Evolutionary conservation across 2,797 vertebrate genomes (phyloP).

Genomic region (Echeneis naucrates): DNA sequence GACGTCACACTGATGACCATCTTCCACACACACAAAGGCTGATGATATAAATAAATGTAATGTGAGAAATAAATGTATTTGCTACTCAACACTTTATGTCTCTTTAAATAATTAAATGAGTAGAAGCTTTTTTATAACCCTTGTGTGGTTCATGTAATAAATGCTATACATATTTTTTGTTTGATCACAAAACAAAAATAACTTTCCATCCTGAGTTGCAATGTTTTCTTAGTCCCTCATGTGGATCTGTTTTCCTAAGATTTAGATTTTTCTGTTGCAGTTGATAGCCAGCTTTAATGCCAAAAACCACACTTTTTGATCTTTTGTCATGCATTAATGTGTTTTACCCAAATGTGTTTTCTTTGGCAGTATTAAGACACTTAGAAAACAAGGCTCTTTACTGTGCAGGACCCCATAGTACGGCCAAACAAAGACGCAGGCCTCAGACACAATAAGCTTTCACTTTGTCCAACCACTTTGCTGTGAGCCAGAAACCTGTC

Average conservation of each 20-base stretch:
- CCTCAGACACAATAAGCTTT: constrained; percentile 43
- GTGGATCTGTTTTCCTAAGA: constrained; percentile 10
- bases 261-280: constrained; percentile 23
- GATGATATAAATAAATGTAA: not conserved
- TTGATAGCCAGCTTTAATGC: not conserved
- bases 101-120: constrained; percentile 8
- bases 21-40: constrained; percentile 52
- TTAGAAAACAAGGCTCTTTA: constrained; percentile 35
- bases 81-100: not conserved
- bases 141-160: constrained; percentile 14
- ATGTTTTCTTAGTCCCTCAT: constrained; percentile 10
- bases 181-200: constrained; percentile 9
- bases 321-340: constrained; percentile 18
- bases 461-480: constrained; percentile 24
- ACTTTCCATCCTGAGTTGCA: constrained; percentile 8
- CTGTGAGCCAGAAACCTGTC: constrained; percentile 11
- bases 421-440: constrained; percentile 32
- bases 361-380: constrained; percentile 27
- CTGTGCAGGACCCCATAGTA: constrained; percentile 14
- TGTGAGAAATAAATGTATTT: not conserved
- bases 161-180: constrained; percentile 4
- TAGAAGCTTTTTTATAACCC: not conserved
- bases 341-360: constrained; percentile 36
- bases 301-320: constrained; percentile 26
- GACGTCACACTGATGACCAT: constrained; percentile 47